Evolutionary conservation across 2,888 invertebrate species (phyloP), one percentile per base, ranked within the genome.

Genomic region (Adineta ricciae): DNA sequence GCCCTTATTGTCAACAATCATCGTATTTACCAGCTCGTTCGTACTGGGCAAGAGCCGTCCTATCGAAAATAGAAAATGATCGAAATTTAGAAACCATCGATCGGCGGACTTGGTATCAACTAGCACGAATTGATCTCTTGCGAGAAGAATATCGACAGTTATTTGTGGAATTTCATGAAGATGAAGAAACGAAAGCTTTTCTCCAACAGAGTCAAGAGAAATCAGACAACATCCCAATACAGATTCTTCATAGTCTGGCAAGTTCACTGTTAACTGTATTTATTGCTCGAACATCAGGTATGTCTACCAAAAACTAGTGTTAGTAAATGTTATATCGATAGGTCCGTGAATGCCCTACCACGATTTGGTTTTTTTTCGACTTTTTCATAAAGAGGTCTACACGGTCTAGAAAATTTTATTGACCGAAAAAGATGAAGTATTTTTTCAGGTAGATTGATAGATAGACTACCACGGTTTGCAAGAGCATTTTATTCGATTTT

Each of bases 241-340:
- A 98, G 91, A 92, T 96, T 87, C 96, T 95, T 94, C 95, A 97
- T 91, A 93, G 95, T 56, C 88, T 97, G 54, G 95, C 94, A 27
- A 94, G 94, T 88, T 93, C 94, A n/a, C 91, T 97, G 72, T 92
- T 97, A 32, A 93, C 94, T 87, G 93, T 94, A 91, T 96, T 97
- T 92, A 94, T 97, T 94, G 95, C 96, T 49, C 94, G 95, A 90
- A 98, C 97, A 3, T 96, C 96, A 88, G 95, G 96, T 87, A 98
- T 97, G 91, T 50, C 5, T 8, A 46, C 11, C 11, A 11, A 46
- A 46, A 11, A 46, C 11, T n/a, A n/a, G n/a, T n/a, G n/a, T n/a
- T n/a, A n/a, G n/a, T n/a, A n/a, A n/a, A n/a, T n/a, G n/a, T n/a
- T n/a, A n/a, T n/a, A n/a, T n/a, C n/a, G n/a, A n/a, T n/a, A n/a